phyloP scores from a whole-genome alignment of 37 sponge, comb jelly and placozoan species.

The Spongilla lacustris region DNA sequence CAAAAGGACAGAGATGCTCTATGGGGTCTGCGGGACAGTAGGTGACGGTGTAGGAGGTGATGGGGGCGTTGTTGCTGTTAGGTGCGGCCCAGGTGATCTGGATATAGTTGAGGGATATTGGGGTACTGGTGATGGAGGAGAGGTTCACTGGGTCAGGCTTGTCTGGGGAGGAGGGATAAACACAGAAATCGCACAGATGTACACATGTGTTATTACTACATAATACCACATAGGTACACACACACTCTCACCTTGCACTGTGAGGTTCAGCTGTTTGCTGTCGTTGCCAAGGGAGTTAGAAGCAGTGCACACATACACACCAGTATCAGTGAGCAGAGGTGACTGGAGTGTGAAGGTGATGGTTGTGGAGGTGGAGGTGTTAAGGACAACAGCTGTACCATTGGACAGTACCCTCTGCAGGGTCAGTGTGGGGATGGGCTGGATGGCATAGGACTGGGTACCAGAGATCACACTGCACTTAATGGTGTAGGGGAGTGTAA shows the following conservation, averaged over 20 bases:
- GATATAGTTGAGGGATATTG: neutral
- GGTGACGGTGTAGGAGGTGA: conserved; percentile 27
- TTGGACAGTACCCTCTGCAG: neutral
- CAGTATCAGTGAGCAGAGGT: neutral
- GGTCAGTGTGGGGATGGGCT: neutral
- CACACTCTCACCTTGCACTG: neutral
- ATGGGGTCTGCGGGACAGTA: neutral
- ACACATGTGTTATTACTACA: neutral
- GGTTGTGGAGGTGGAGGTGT: neutral
- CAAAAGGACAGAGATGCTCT: too few relatives aligned
- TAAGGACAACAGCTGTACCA: neutral
- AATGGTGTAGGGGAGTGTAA: neutral
- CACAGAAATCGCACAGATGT: neutral
- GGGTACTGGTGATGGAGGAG: neutral
- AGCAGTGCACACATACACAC: conserved; percentile 5
- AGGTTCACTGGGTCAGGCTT: conserved; percentile 25
- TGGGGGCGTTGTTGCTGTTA: conserved; percentile 28
- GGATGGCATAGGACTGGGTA: neutral
- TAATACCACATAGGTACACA: neutral
- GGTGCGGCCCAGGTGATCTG: conserved; percentile 25
- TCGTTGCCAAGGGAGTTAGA: conserved; percentile 4
- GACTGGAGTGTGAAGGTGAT: neutral
- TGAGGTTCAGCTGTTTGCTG: neutral
- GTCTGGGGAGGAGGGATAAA: conserved; percentile 11
- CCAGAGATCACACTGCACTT: neutral